Conservation (phyloP, 2,888 invertebrate genomes). For the Leucozona laternaria region DNA sequence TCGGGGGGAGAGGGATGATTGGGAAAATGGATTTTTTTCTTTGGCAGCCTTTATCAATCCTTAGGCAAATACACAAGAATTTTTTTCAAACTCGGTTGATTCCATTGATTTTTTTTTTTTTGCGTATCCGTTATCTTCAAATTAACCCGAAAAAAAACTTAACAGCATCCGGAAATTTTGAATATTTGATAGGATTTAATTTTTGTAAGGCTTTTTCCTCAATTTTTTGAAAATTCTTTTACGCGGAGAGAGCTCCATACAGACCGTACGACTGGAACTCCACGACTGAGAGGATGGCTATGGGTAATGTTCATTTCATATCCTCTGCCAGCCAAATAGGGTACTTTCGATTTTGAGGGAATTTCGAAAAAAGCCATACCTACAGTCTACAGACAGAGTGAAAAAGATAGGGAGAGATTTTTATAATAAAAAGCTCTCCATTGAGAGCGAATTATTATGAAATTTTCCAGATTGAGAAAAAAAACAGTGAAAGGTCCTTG, state of each 20-base stretch:
- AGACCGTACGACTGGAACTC: constrained; percentile 75
- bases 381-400: neutral
- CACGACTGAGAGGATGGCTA: constrained; percentile 63
- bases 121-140: neutral
- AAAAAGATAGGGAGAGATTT: neutral
- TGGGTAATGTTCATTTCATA: constrained; percentile 12
- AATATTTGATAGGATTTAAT: neutral
- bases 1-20: neutral
- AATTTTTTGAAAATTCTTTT: constrained; percentile 71
- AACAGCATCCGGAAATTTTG: constrained; percentile 12
- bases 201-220: constrained; percentile 61
- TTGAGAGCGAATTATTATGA: constrained; percentile 2
- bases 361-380: constrained; percentile 38
- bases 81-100: neutral
- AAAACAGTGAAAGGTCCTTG: constrained; percentile 8
- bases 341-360: constrained; percentile 2
- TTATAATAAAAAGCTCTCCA: neutral
- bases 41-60: constrained; percentile 40
- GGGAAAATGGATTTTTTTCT: constrained; percentile 10
- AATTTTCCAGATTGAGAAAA: constrained; percentile 56
- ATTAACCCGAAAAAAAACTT: constrained; percentile 11
- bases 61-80: constrained; percentile 49
- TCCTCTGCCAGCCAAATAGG: neutral
- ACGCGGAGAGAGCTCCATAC: constrained; percentile 75
- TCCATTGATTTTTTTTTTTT: constrained; percentile 2